phyloP scores from a whole-genome alignment of 2,113 vertebrate species.

The Daphoenositta chrysoptera region DNA sequence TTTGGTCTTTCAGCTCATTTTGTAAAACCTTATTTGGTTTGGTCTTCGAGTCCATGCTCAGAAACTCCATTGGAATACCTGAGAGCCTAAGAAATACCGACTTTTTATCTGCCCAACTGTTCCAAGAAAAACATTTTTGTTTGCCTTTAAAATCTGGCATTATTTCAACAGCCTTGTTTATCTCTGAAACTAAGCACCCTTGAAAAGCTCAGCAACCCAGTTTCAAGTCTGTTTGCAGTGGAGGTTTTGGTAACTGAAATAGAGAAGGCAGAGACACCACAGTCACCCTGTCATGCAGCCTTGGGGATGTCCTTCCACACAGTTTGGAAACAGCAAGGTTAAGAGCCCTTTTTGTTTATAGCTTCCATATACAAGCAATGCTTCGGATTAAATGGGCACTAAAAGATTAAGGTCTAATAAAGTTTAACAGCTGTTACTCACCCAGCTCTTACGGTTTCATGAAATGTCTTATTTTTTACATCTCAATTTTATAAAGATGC shows the following conservation, averaged over 20 bases:
- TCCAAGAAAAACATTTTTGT: not conserved
- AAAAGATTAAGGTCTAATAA: not conserved
- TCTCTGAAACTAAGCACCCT: not conserved
- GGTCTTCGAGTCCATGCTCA: not conserved
- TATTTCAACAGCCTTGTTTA: not conserved
- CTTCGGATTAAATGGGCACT: not conserved
- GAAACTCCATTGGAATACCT: not conserved
- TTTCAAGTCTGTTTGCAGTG: not conserved
- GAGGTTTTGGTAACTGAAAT: not conserved
- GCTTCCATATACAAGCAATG: not conserved
- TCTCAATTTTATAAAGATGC: not conserved
- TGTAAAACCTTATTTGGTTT: not conserved
- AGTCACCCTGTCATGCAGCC: not conserved
- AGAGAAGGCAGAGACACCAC: not conserved
- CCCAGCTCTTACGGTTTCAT: not conserved
- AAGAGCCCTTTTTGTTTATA: not conserved
- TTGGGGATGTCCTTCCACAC: not conserved
- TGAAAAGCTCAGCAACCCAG: not conserved
- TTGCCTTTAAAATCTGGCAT: not conserved
- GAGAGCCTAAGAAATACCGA: not conserved
- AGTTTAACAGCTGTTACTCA: not conserved
- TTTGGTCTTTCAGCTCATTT: not conserved
- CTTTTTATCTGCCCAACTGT: not conserved
- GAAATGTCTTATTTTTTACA: not conserved
- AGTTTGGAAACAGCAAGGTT: not conserved